Conservation (phyloP, 2,888 invertebrate genomes). For the Iselma pallidipennis region DNA sequence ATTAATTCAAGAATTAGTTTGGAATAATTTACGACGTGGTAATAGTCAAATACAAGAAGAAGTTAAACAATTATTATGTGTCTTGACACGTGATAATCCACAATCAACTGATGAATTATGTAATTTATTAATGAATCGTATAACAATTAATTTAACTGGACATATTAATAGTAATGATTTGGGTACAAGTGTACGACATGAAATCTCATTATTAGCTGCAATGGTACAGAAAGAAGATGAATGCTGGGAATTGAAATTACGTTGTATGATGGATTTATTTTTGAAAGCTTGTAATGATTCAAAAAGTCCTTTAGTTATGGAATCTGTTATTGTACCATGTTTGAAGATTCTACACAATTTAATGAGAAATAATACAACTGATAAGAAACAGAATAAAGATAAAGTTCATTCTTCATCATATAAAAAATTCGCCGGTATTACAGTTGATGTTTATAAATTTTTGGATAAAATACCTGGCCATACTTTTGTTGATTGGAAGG, state of each 20-base stretch:
- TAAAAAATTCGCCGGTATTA: conserved; percentile 55
- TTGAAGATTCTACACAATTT: conserved; percentile 86
- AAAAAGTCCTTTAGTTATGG: conserved; percentile 84
- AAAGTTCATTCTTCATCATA: conserved; percentile 5
- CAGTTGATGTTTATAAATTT: conserved; percentile 76
- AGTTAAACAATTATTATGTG: conserved; percentile 81
- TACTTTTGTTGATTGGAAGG: conserved; percentile 74
- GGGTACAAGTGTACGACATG: conserved; percentile 79
- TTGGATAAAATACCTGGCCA: conserved; percentile 70
- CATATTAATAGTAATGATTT: conserved; percentile 75
- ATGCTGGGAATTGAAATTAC: conserved; percentile 92
- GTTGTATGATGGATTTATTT: conserved; percentile 87
- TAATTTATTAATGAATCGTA: conserved; percentile 77
- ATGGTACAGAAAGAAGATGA: conserved; percentile 90
- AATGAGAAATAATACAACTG: conserved; percentile 63
- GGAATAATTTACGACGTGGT: conserved; percentile 86
- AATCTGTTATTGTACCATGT: conserved; percentile 90
- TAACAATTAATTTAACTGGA: conserved; percentile 76
- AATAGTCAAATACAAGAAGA: conserved; percentile 81
- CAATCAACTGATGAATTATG: conserved; percentile 84
- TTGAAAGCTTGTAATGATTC: conserved; percentile 75
- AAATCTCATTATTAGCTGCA: conserved; percentile 85
- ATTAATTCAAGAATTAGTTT: conserved; percentile 85
- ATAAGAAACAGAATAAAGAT: conserved; percentile 13
- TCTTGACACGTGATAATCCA: conserved; percentile 85